Evolutionary conservation across 1,140 invertebrate species (phyloP).

Genomic region (Drosophila suzukii): DNA sequence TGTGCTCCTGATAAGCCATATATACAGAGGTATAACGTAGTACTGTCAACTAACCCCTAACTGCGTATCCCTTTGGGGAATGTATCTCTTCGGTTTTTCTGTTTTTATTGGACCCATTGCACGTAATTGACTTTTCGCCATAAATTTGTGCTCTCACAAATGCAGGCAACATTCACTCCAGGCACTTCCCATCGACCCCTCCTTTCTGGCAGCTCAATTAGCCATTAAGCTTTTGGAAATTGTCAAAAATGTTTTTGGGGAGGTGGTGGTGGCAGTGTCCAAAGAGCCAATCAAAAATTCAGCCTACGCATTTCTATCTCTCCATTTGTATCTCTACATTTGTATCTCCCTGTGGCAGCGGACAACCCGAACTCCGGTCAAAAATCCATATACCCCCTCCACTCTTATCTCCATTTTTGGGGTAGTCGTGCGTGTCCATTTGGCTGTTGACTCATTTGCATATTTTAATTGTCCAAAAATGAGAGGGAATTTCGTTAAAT

Average conservation of each 20-base stretch:
- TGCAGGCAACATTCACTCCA: conserved; percentile 24
- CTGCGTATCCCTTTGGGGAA: conserved; percentile 24
- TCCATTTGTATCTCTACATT: conserved; percentile 12
- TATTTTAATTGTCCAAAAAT: conserved; percentile 65
- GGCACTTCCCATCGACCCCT: conserved; percentile 14
- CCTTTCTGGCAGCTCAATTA: conserved; percentile 17
- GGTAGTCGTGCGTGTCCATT: conserved; percentile 62
- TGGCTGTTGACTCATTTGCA: conserved; percentile 59
- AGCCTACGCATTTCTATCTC: conserved; percentile 56
- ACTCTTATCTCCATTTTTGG: conserved; percentile 25
- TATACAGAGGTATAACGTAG: conserved; percentile 14
- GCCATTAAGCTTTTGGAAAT: conserved; percentile 62
- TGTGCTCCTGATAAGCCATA: conserved; percentile 19
- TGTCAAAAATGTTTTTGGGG: conserved; percentile 58
- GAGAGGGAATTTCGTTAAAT: conserved; percentile 20
- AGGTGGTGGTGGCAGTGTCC: conserved; percentile 8
- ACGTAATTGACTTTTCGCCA: conserved; percentile 72
- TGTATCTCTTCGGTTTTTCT: conserved; percentile 7
- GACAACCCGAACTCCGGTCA: background rate
- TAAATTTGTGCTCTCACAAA: conserved; percentile 60
- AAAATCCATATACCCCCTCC: background rate
- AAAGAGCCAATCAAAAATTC: conserved; percentile 70
- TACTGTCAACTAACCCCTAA: conserved; percentile 42
- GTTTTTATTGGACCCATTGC: background rate
- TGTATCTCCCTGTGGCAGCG: conserved; percentile 7